These are phyloP conservation scores for Nicator chloris DNA, from an alignment of 2,113 vertebrate species.

Conservation along the genomic window DNA sequence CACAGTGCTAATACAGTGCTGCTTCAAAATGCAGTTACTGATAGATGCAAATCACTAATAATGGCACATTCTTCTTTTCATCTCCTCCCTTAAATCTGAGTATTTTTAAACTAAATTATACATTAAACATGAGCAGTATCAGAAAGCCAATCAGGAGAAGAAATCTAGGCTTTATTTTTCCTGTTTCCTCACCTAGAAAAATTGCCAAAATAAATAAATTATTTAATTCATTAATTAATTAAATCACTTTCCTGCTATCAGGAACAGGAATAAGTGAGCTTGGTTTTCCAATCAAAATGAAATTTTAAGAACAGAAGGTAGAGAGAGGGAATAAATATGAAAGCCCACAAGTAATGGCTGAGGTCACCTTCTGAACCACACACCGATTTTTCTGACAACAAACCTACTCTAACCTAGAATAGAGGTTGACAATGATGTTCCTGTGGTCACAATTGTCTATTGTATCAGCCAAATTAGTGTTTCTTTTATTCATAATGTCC, in stretches of 20 bases:
- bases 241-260: background rate
- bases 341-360: background rate
- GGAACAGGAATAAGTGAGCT: background rate
- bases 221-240: background rate
- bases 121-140: background rate
- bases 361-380: conserved; percentile 19
- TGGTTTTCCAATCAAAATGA: background rate
- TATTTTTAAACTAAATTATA: background rate
- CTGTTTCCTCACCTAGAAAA: background rate
- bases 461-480: background rate
- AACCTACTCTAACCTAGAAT: background rate
- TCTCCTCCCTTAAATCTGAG: background rate
- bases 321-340: background rate
- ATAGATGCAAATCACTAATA: background rate
- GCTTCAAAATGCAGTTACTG: background rate
- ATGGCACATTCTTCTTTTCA: background rate
- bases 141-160: background rate
- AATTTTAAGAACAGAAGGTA: background rate
- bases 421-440: background rate
- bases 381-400: conserved; percentile 17
- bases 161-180: background rate
- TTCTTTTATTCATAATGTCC: conserved; percentile 40
- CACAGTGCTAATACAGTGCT: background rate
- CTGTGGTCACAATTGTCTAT: background rate
- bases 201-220: background rate